These are phyloP conservation scores for Nymphalis polychloros DNA, from an alignment of 2,888 invertebrate species.

Conservation along the genomic window DNA sequence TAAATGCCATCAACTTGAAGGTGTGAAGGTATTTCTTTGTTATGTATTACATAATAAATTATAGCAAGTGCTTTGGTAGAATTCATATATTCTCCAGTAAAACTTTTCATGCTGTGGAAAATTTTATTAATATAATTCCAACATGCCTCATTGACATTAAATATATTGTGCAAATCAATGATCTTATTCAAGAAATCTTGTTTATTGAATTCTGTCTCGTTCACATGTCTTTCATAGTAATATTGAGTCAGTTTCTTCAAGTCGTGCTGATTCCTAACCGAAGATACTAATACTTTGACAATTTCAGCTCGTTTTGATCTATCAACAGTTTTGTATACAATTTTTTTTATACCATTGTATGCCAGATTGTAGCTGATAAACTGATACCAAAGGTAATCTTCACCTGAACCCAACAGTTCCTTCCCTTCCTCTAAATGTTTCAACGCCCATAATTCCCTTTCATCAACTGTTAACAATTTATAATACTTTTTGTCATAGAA, in stretches of 20 bases:
- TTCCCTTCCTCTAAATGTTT: slow-evolving; percentile 48
- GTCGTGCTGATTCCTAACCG: slow-evolving; percentile 50
- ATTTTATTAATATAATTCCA: slow-evolving; percentile 58
- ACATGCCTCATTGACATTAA: slow-evolving; percentile 52
- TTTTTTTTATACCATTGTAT: slow-evolving; percentile 51
- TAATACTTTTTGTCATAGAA: slow-evolving; percentile 50
- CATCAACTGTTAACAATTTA: slow-evolving; percentile 49
- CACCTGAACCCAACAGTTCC: slow-evolving; percentile 49
- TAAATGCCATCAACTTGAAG: slow-evolving; percentile 40
- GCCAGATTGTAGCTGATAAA: slow-evolving; percentile 56
- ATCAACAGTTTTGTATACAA: slow-evolving; percentile 46
- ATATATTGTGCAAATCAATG: slow-evolving; percentile 48
- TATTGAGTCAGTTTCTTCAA: slow-evolving; percentile 52
- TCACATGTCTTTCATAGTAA: slow-evolving; percentile 57
- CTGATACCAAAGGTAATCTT: slow-evolving; percentile 55
- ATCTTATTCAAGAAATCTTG: slow-evolving; percentile 50
- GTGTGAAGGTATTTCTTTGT: slow-evolving; percentile 46
- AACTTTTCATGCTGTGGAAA: slow-evolving; percentile 53
- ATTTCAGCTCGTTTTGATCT: slow-evolving; percentile 47
- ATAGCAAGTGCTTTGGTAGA: slow-evolving; percentile 47
- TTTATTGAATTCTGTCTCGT: slow-evolving; percentile 50
- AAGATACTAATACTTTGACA: slow-evolving; percentile 47
- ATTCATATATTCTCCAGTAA: slow-evolving; percentile 39
- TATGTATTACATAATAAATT: slow-evolving; percentile 52
- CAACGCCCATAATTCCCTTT: slow-evolving; percentile 58